Percentiles rank a stretch among this genome's conserved stretches.
Conservation (phyloP, 2,888 invertebrate species). For the Habroteleia sp. region DNA sequence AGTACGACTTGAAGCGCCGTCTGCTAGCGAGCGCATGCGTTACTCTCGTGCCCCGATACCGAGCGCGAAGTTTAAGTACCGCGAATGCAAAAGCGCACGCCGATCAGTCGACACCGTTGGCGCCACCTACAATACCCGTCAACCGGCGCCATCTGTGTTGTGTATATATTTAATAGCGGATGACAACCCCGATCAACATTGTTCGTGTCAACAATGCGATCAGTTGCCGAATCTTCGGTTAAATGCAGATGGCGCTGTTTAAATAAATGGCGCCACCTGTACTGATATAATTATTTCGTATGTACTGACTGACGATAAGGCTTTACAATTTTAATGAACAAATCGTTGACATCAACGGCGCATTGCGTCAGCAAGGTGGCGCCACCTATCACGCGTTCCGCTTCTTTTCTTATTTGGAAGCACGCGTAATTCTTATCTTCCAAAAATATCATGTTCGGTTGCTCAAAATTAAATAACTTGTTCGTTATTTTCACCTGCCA, state of each 20-base stretch:
- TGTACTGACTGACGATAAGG: no score
- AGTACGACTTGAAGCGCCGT: conserved; percentile 5
- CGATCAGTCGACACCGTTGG: neutral
- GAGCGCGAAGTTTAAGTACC: conserved; percentile 25
- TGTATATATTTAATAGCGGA: no score
- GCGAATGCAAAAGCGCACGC: conserved; percentile 2
- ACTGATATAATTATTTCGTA: no score
- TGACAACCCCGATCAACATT: no score
- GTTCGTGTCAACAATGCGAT: no score
- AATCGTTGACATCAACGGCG: no score
- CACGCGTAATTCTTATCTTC: neutral
- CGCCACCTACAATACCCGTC: neutral
- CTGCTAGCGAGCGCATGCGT: conserved; percentile 1
- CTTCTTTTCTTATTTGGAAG: neutral
- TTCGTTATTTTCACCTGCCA: neutral
- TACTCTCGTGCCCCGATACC: neutral
- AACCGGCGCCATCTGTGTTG: conserved; percentile 4
- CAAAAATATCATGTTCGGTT: neutral
- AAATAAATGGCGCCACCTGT: no score
- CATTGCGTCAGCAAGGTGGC: no score
- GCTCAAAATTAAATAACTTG: conserved; percentile 5
- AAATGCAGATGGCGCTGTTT: no score
- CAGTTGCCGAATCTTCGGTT: no score
- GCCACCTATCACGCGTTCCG: conserved; percentile 1
- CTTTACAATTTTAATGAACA: no score